Conservation (phyloP, 2,888 invertebrate genomes). For the Phragmatobia fuliginosa region DNA sequence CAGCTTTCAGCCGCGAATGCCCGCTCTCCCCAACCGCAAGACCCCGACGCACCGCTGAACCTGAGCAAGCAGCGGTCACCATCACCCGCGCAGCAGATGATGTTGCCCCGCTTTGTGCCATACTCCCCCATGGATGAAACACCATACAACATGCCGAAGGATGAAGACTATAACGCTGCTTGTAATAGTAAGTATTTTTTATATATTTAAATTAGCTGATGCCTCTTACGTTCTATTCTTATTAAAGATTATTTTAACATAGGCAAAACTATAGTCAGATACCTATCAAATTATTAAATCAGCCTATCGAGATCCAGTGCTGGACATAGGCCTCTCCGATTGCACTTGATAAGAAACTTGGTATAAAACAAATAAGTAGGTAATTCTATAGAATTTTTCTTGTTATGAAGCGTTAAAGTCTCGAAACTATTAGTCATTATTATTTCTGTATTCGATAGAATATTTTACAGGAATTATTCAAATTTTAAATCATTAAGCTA, state of each 20-base stretch:
- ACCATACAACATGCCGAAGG: conserved; percentile 77
- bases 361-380: no score
- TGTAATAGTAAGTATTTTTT: conserved; percentile 74
- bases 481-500: background rate
- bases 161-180: conserved; percentile 76
- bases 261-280: no score
- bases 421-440: background rate
- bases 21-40: conserved; percentile 87
- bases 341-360: no score
- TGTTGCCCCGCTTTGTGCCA: conserved; percentile 83
- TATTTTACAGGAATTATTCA: background rate
- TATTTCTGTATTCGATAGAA: background rate
- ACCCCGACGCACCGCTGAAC: conserved; percentile 95
- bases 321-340: no score
- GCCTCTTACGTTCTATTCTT: no score
- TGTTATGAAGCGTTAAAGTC: no score
- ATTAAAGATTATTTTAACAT: no score
- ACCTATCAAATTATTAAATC: no score
- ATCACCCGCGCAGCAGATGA: conserved; percentile 85
- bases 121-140: conserved; percentile 81
- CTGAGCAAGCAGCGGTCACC: conserved; percentile 94
- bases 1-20: conserved; percentile 87
- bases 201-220: no score
- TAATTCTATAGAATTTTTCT: no score
- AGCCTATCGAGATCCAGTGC: no score